Conservation (phyloP, 2,113 vertebrate genomes). For the Pangasianodon hypophthalmus region DNA sequence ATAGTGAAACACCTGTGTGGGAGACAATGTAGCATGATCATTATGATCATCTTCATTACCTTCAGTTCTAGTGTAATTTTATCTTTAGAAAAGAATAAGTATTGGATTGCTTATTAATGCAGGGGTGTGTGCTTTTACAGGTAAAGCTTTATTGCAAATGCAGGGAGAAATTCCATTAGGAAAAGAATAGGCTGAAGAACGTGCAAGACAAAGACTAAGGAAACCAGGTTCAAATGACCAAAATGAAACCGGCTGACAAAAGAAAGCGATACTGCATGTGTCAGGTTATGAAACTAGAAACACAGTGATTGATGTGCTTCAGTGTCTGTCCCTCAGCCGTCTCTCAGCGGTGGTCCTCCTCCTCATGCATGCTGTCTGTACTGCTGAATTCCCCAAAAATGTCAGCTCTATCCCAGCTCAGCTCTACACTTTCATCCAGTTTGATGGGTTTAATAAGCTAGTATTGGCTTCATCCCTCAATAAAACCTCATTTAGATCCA, state of each 20-base stretch:
- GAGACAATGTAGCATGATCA: neutral
- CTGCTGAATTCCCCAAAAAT: neutral
- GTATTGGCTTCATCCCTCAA: neutral
- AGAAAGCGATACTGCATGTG: neutral
- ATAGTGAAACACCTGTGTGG: slow-evolving; percentile 86
- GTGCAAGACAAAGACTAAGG: neutral
- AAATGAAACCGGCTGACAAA: neutral
- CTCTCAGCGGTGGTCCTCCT: neutral
- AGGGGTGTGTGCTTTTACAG: neutral
- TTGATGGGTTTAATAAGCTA: slow-evolving; percentile 9
- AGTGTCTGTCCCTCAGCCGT: neutral
- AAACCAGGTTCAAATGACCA: neutral
- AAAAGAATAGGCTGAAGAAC: neutral
- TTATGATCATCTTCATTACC: neutral
- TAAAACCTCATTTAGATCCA: slow-evolving; percentile 15
- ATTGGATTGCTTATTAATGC: neutral
- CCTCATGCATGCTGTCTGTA: neutral
- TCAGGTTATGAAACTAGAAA: neutral
- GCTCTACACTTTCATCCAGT: neutral
- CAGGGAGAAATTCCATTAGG: neutral
- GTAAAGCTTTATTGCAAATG: neutral
- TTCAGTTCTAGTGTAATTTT: neutral
- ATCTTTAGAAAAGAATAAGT: neutral
- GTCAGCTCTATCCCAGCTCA: neutral
- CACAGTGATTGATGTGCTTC: neutral